Evolutionary conservation across 2,888 invertebrate genomes (phyloP), one percentile per base, ranked within the genome.

Genomic region (Monochamus alternatus): DNA sequence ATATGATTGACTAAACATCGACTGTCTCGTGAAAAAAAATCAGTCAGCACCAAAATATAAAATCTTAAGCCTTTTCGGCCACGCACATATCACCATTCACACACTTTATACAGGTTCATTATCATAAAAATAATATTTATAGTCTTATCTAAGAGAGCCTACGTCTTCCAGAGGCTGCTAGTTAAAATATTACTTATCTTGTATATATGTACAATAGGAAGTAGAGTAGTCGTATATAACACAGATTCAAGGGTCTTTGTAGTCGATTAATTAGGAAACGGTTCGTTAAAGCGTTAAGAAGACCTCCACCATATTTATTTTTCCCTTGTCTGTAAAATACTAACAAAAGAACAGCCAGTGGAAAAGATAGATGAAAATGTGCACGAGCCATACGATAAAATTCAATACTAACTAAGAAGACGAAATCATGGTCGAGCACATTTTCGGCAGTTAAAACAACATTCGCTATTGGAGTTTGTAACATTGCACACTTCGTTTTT

Each of bases 91-190:
- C 81, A 82, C 69, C 88, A 88, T 88, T 87, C 89, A 88, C 84
- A 85, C 88, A 85, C 87, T 89, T 89, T 88, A 88, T 89, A 89
- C 88, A 89, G 85, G 82, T 84, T 83, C 84, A 86, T 84, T n/a
- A 52, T 55, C 55, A 55, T 55, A 55, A 55, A 55, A 87, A 86
- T 84, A 86, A 86, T 87, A 87, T 84, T 80, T 85, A 87, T 87
- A 87, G 85, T 86, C 86, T 86, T 87, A 84, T 83, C 81, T 84
- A 80, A 81, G 80, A 83, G 38, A 60, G 74, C 71, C 86, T 86
- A 88, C 82, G 83, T 89, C 88, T 89, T 89, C 89, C 89, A 88
- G 85, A 84, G 89, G 88, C 89, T 88, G 84, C 70, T 72, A 75
- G 75, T 80, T 74, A 84, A 80, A 78, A 74, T 69, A 74, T 79